These are phyloP conservation scores for Martes martes DNA, from an alignment of 2,113 vertebrate species.

Conservation along the genomic window DNA sequence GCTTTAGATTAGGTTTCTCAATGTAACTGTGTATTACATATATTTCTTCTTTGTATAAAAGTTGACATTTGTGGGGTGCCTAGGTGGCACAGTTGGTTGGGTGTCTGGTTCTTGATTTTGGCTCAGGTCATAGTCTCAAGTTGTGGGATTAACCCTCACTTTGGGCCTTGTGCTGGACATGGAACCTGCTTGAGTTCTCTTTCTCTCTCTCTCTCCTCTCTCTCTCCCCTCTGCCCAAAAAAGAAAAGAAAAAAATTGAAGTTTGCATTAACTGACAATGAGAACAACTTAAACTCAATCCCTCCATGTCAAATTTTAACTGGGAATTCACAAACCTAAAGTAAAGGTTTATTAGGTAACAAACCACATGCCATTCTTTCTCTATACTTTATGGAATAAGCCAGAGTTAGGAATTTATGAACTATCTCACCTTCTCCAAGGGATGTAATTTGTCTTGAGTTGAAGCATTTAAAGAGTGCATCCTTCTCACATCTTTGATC, in stretches of 20 bases:
- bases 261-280: not conserved
- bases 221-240: not conserved
- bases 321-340: not conserved
- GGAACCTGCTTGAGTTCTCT: not conserved
- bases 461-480: not conserved
- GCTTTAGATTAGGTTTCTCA: not conserved
- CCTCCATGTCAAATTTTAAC: not conserved
- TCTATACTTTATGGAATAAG: not conserved
- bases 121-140: not conserved
- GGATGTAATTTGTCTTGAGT: not conserved
- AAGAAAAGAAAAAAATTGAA: not conserved
- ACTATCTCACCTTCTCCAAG: not conserved
- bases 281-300: not conserved
- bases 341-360: not conserved
- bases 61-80: not conserved
- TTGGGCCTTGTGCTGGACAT: not conserved
- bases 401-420: not conserved
- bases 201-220: not conserved
- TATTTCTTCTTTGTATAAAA: not conserved
- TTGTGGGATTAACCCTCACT: not conserved
- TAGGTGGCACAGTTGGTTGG: not conserved
- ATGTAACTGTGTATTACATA: not conserved
- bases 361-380: not conserved
- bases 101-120: not conserved
- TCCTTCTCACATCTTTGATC: not conserved